These are phyloP conservation scores for Conchocele bisecta DNA, from an alignment of 2,888 invertebrate species.

Conservation along the genomic window DNA sequence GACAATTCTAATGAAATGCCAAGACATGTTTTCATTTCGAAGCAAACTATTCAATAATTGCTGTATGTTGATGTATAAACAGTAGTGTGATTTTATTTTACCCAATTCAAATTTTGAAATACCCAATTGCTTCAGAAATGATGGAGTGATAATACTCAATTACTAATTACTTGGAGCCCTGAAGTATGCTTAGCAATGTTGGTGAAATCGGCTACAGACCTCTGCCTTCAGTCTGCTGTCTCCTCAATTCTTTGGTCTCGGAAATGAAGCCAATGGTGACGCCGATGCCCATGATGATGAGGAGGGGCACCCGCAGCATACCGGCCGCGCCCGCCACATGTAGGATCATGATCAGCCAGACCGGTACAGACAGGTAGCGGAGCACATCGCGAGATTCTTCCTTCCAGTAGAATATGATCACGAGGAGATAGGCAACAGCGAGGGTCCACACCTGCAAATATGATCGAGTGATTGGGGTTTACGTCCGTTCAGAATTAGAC, in stretches of 20 bases:
- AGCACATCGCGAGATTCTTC: conserved; percentile 87
- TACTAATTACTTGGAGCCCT: too few species aligned
- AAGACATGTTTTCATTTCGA: too few species aligned
- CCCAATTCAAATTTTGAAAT: too few species aligned
- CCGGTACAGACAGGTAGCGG: conserved; percentile 85
- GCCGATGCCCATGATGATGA: conserved; percentile 87
- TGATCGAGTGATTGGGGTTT: too few species aligned
- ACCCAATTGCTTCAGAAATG: too few species aligned
- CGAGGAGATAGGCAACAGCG: conserved; percentile 88
- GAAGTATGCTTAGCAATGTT: too few species aligned
- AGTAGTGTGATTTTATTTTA: too few species aligned
- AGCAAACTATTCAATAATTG: too few species aligned
- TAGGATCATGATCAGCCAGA: conserved; percentile 91
- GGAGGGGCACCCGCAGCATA: conserved; percentile 89
- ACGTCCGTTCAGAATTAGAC: too few species aligned
- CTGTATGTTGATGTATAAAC: too few species aligned
- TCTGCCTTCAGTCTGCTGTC: conserved; percentile 44
- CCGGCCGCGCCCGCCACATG: conserved; percentile 90
- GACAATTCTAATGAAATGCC: too few species aligned
- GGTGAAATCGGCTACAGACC: conserved; percentile 42
- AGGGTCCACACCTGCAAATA: conserved; percentile 87
- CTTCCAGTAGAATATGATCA: conserved; percentile 90
- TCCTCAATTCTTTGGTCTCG: conserved; percentile 68
- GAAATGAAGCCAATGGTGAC: conserved; percentile 87
- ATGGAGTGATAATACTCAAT: too few species aligned